Percentiles rank a stretch among this genome's conserved stretches.
These are phyloP conservation scores for Anagrus nilaparvatae DNA, from an alignment of 1,140 invertebrate genomes.

Conservation along the genomic window DNA sequence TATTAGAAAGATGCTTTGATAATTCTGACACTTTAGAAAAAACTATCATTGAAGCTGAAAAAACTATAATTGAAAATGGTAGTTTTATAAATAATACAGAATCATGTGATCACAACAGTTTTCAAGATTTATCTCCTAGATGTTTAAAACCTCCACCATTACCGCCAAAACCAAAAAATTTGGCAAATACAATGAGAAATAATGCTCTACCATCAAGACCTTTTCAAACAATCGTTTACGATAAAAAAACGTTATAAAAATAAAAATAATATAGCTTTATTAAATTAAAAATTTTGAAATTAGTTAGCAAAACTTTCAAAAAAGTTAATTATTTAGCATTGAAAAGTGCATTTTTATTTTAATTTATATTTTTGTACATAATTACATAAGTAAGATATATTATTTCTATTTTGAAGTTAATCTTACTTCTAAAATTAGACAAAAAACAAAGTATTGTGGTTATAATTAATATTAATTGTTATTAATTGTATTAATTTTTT, in stretches of 20 bases:
- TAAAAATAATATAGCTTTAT: too few relatives aligned
- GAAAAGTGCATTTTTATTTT: too few relatives aligned
- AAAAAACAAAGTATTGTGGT: too few relatives aligned
- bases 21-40: constrained; percentile 22
- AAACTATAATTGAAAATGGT: constrained; percentile 34
- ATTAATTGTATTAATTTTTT: too few relatives aligned
- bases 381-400: too few relatives aligned
- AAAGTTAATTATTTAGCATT: too few relatives aligned
- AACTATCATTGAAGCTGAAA: constrained; percentile 32
- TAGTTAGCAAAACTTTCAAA: constrained; percentile 8
- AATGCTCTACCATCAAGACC: constrained; percentile 29
- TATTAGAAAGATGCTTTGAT: constrained; percentile 14
- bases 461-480: too few relatives aligned
- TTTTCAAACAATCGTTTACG: constrained; percentile 24
- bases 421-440: too few relatives aligned
- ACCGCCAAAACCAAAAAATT: constrained; percentile 39
- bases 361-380: too few relatives aligned
- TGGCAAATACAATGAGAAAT: constrained; percentile 25
- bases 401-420: too few relatives aligned
- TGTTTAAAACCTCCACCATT: constrained; percentile 39
- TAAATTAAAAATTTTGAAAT: constrained; percentile 3
- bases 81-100: constrained; percentile 16
- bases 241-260: constrained; percentile 14
- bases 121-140: constrained; percentile 16
- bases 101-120: constrained; percentile 8